Conservation (phyloP, 2,888 invertebrate species). For the Operophtera brumata region DNA sequence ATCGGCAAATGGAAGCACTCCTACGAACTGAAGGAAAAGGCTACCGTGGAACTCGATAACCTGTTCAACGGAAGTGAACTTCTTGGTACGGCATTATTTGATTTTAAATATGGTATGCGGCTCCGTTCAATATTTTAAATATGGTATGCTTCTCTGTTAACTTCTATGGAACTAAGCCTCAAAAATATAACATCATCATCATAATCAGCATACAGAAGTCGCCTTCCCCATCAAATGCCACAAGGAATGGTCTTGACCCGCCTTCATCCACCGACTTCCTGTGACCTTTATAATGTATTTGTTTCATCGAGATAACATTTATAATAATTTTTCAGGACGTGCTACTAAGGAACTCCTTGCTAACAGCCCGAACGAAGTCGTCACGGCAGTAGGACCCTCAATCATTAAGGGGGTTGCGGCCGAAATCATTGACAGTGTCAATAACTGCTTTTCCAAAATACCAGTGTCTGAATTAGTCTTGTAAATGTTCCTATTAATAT, state of each 20-base stretch:
- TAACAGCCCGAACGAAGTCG: conserved; percentile 47
- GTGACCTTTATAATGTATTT: too few relatives aligned
- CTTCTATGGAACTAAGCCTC: too few relatives aligned
- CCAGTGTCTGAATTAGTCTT: conserved; percentile 38
- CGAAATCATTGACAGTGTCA: conserved; percentile 40
- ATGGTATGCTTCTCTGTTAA: too few relatives aligned
- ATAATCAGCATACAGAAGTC: too few relatives aligned
- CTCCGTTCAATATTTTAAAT: too few relatives aligned
- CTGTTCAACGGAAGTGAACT: conserved; percentile 56
- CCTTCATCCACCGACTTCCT: too few relatives aligned
- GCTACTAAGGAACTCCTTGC: conserved; percentile 47
- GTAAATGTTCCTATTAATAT: conserved; percentile 9
- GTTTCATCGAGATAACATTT: too few relatives aligned
- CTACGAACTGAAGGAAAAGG: conserved; percentile 50
- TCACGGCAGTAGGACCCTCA: conserved; percentile 50
- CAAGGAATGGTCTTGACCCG: too few relatives aligned
- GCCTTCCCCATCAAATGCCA: too few relatives aligned
- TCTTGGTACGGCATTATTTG: conserved; percentile 43
- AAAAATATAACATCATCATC: too few relatives aligned
- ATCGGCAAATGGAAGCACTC: conserved; percentile 44
- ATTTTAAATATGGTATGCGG: not conserved
- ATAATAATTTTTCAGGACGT: conserved; percentile 40
- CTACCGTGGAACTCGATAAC: conserved; percentile 51
- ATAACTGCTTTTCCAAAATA: conserved; percentile 38
- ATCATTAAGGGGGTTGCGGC: conserved; percentile 43